Percentiles rank a stretch among this genome's conserved stretches.
Conservation (phyloP, 2,888 invertebrate species). For the Graphium colonna region DNA sequence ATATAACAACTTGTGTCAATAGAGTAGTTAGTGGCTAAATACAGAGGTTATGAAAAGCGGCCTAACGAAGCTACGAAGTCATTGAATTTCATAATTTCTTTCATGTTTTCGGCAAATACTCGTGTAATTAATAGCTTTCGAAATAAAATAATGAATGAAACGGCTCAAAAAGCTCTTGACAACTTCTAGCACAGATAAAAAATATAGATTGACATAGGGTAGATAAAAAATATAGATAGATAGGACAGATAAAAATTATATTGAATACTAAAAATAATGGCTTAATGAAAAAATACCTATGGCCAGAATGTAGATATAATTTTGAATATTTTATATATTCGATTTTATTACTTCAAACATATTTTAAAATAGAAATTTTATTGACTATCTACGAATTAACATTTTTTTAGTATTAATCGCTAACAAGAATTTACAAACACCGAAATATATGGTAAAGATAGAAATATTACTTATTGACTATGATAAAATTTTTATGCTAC, state of each 20-base stretch:
- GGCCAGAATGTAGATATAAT: no score
- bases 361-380: constrained; percentile 4
- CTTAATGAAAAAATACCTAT: no score
- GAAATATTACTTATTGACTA: background rate
- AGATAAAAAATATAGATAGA: no score
- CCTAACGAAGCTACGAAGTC: background rate
- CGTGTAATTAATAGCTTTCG: background rate
- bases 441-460: constrained; percentile 4
- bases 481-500: constrained; percentile 2
- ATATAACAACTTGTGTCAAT: constrained; percentile 5
- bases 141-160: no score
- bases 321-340: background rate
- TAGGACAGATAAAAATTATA: no score
- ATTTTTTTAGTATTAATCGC: background rate
- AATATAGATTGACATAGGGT: no score
- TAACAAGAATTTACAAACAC: constrained; percentile 11
- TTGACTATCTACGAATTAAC: constrained; percentile 11
- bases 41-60: background rate
- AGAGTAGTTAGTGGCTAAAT: constrained; percentile 15
- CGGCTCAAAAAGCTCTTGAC: no score
- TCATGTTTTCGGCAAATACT: background rate
- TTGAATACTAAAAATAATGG: no score
- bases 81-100: background rate
- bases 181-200: no score
- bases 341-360: background rate